phyloP scores from a whole-genome alignment of 1,140 invertebrate species.

The Drosophila serrata region DNA sequence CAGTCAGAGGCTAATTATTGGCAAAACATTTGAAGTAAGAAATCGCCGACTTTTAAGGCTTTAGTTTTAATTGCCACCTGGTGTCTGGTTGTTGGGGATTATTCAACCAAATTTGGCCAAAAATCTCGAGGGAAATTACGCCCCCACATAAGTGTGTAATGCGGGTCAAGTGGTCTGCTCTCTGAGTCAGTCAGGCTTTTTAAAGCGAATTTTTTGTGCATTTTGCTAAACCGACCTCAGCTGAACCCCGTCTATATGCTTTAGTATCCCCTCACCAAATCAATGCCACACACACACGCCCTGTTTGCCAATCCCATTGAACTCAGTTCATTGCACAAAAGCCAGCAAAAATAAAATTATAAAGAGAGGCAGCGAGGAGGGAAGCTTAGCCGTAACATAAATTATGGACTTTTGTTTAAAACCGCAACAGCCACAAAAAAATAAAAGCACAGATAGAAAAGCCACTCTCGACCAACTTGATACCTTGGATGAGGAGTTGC shows the following conservation, averaged over 20 bases:
- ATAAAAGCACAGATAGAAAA: slow-evolving; percentile 20
- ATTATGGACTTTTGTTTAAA: slow-evolving; percentile 82
- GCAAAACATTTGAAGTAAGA: neutral
- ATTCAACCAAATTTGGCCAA: slow-evolving; percentile 18
- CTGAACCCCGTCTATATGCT: slow-evolving; percentile 8
- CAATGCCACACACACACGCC: slow-evolving; percentile 63
- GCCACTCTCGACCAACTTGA: slow-evolving; percentile 14
- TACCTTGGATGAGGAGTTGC: slow-evolving; percentile 7
- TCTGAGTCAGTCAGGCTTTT: slow-evolving; percentile 33
- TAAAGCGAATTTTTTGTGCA: slow-evolving; percentile 23
- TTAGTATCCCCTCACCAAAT: slow-evolving; percentile 21
- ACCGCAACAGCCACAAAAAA: slow-evolving; percentile 60
- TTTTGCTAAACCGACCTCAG: slow-evolving; percentile 27
- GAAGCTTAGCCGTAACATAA: slow-evolving; percentile 75
- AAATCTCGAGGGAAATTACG: slow-evolving; percentile 26
- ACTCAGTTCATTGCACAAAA: slow-evolving; percentile 74
- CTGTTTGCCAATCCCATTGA: slow-evolving; percentile 47
- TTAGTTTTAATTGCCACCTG: slow-evolving; percentile 27
- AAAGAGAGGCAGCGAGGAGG: slow-evolving; percentile 30
- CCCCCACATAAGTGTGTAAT: slow-evolving; percentile 45
- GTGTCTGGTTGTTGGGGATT: slow-evolving; percentile 7
- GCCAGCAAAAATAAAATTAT: slow-evolving; percentile 49
- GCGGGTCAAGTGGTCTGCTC: slow-evolving; percentile 61
- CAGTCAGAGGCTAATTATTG: slow-evolving; percentile 38
- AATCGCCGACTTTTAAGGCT: slow-evolving; percentile 3